phyloP scores from a whole-genome alignment of 2,888 invertebrate species.

The Eubasilissa splendida region DNA sequence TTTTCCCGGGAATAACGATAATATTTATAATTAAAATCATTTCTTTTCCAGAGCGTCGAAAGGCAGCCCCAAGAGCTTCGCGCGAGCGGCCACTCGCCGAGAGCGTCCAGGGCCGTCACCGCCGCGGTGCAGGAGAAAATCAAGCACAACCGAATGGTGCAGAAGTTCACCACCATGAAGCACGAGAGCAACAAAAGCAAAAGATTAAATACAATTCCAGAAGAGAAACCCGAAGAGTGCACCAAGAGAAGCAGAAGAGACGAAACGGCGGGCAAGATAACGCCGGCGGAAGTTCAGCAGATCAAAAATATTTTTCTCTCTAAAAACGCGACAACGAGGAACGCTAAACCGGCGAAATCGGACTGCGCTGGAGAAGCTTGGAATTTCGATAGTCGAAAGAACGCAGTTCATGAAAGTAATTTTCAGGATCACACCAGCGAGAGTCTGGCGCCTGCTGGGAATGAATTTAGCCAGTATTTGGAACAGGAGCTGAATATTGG shows the following conservation, averaged over 20 bases:
- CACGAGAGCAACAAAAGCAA: slow-evolving; percentile 30
- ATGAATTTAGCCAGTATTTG: slow-evolving; percentile 31
- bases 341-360: neutral
- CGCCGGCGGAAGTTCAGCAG: neutral
- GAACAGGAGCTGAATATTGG: slow-evolving; percentile 44
- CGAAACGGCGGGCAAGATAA: neutral
- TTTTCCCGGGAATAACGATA: too few relatives aligned
- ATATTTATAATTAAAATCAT: neutral
- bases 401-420: neutral
- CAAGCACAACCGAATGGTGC: slow-evolving; percentile 18
- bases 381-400: neutral
- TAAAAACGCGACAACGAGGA: neutral
- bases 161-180: slow-evolving; percentile 10
- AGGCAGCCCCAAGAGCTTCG: neutral
- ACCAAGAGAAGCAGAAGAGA: slow-evolving; percentile 29
- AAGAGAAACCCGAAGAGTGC: slow-evolving; percentile 30
- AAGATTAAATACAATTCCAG: slow-evolving; percentile 41
- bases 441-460: neutral
- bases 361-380: neutral
- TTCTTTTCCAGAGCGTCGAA: neutral
- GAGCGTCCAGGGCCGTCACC: slow-evolving; percentile 23
- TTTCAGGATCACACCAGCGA: neutral
- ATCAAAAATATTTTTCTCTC: neutral
- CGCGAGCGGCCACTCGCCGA: neutral
- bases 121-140: slow-evolving; percentile 40